Percentiles rank a stretch among this genome's conserved stretches.
phyloP scores from a whole-genome alignment of 1,140 invertebrate genomes.

The Apocrypta bakeri region DNA sequence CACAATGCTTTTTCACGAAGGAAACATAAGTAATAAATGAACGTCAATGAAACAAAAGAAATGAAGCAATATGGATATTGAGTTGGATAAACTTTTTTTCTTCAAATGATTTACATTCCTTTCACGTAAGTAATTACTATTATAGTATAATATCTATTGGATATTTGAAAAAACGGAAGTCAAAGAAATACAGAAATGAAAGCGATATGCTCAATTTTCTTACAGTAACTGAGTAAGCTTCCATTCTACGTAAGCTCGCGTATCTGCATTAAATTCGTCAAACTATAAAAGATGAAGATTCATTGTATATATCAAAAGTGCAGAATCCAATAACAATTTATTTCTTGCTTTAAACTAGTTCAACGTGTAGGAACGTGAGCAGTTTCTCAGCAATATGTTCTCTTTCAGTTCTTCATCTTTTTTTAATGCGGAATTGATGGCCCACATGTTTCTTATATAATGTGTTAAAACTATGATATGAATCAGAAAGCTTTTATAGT shows the following conservation, averaged over 20 bases:
- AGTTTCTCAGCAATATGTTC: not conserved
- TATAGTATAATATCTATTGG: constrained; percentile 6
- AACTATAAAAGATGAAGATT: not conserved
- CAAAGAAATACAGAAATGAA: not conserved
- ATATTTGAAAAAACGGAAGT: not conserved
- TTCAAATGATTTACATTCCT: not conserved
- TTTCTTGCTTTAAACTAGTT: not conserved
- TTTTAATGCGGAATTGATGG: not conserved
- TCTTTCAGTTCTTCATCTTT: not conserved
- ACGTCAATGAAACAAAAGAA: too few relatives aligned
- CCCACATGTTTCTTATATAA: not conserved
- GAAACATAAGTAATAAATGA: too few relatives aligned
- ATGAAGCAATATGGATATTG: too few relatives aligned
- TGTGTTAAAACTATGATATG: too few relatives aligned
- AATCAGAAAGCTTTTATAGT: too few relatives aligned
- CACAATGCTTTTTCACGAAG: too few relatives aligned
- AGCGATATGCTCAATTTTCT: constrained; percentile 36
- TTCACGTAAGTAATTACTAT: not conserved
- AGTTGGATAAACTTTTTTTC: too few relatives aligned
- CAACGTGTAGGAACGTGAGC: not conserved
- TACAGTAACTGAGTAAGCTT: constrained; percentile 21
- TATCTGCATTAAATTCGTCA: constrained; percentile 12
- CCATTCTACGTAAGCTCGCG: not conserved
- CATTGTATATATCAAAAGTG: not conserved
- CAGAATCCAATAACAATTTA: not conserved